Base-by-base conservation (phyloP, 2,113 vertebrate genomes). In the Forbesichthys agassizii region DNA sequence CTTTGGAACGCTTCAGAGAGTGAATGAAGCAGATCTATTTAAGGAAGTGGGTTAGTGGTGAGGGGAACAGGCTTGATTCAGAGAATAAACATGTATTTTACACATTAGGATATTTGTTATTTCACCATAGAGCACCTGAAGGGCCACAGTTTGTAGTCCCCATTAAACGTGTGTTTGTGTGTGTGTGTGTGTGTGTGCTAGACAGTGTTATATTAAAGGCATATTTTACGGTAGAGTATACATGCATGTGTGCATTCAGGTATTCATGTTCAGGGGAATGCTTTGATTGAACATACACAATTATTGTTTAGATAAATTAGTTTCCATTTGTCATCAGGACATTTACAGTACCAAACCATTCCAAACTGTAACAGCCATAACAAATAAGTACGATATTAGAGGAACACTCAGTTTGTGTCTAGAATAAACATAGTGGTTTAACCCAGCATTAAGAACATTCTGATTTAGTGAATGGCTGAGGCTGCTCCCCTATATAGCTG, bases 21-120 rank as follows among this genome's bases (percentile, higher is more conserved):
- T 91, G 88, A 91, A 88, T 88, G 86, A 80, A 90, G 84, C 72
- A 5, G 79, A 89, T 91, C 88, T 91, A 91, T 90, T 91, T 89
- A 86, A 87, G 86, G 88, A 91, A 91, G 82, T 90, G 88, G 89
- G 89, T 91, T 91, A 91, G 85, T 90, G 79, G 88, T 80, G 84
- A 90, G 69, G 86, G 83, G 84, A 90, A 86, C 79, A 81, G 64
- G 74, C 84, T 90, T 72, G 83, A 84, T 86, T 85, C 79, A 80
- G 75, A 87, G 84, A 90, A 89, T 89, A 87, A 88, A 90, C 83
- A 89, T 56, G 66, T 83, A 78, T 82, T 85, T 85, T 81, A 86
- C 82, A 84, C 81, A 89, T 89, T 77, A 79, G 75, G 75, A 82
- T 88, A 81, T 89, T 90, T 89, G 83, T 85, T 88, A 78, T 82